A percentile compares a stretch with the other conserved stretches of the same genome.
These are phyloP conservation scores for Callopanchax toddi DNA, from an alignment of 2,113 vertebrate species.

Conservation along the genomic window DNA sequence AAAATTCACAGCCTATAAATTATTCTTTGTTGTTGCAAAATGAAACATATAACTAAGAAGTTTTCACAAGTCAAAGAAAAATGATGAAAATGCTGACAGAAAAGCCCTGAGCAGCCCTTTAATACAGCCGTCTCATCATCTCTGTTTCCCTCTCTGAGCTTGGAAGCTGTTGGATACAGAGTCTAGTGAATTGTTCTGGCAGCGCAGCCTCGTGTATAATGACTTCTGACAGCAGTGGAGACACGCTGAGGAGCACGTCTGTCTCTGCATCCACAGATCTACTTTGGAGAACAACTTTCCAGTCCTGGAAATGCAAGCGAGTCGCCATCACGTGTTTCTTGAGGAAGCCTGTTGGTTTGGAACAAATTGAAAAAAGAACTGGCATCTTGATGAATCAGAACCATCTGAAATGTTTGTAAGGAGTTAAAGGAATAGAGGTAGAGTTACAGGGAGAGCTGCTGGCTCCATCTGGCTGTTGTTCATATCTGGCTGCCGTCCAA, in stretches of 20 bases:
- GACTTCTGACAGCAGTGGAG: slow-evolving; percentile 78
- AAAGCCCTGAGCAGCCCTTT: slow-evolving; percentile 55
- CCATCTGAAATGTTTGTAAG: slow-evolving; percentile 14
- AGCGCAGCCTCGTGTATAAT: slow-evolving; percentile 67
- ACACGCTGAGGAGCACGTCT: slow-evolving; percentile 70
- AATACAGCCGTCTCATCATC: slow-evolving; percentile 22
- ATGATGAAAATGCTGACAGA: slow-evolving; percentile 27
- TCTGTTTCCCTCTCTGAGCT: slow-evolving; percentile 31
- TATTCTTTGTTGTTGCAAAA: slow-evolving; percentile 16
- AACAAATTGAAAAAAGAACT: slow-evolving; percentile 22
- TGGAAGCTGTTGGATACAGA: slow-evolving; percentile 62
- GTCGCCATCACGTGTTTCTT: slow-evolving; percentile 49
- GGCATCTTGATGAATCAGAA: slow-evolving; percentile 2
- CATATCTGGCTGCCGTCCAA: slow-evolving; percentile 61
- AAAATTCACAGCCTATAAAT: neutral
- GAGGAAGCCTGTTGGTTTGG: slow-evolving; percentile 9
- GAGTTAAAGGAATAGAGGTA: slow-evolving; percentile 44
- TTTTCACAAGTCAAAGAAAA: slow-evolving; percentile 48
- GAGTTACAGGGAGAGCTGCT: slow-evolving; percentile 49
- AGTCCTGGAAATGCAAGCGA: slow-evolving; percentile 63
- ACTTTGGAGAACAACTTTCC: slow-evolving; percentile 69
- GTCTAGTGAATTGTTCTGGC: slow-evolving; percentile 68
- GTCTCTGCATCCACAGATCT: slow-evolving; percentile 65
- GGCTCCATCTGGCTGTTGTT: slow-evolving; percentile 62
- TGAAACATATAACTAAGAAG: slow-evolving; percentile 37